phyloP scores from a whole-genome alignment of 1,140 invertebrate species.

The Heliconius congener region DNA sequence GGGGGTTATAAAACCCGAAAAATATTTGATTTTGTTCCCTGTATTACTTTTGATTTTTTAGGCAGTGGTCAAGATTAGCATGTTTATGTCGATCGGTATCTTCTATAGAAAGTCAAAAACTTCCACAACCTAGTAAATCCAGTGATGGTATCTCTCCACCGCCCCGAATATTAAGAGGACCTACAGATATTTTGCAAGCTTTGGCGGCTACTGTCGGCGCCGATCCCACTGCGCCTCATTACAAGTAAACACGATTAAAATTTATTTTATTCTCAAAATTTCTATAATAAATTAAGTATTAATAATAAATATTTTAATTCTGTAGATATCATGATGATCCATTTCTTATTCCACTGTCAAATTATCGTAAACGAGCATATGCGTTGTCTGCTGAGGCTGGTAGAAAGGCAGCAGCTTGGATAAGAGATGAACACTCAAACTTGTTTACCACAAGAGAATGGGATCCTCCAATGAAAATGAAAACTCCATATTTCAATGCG shows the following conservation, averaged over 20 bases:
- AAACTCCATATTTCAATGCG: slow-evolving; percentile 80
- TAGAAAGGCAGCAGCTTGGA: slow-evolving; percentile 92
- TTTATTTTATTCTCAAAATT: neutral
- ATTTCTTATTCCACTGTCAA: slow-evolving; percentile 91
- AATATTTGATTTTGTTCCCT: slow-evolving; percentile 12
- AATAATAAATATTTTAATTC: slow-evolving; percentile 10
- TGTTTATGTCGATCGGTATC: slow-evolving; percentile 62
- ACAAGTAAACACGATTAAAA: slow-evolving; percentile 80
- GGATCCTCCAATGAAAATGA: slow-evolving; percentile 83
- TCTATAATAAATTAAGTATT: neutral
- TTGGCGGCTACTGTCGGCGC: slow-evolving; percentile 87
- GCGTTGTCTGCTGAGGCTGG: slow-evolving; percentile 93
- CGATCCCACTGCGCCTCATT: slow-evolving; percentile 91
- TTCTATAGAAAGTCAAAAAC: slow-evolving; percentile 64
- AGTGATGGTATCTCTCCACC: slow-evolving; percentile 81
- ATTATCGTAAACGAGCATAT: slow-evolving; percentile 86
- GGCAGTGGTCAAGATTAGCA: slow-evolving; percentile 60
- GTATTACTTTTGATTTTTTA: slow-evolving; percentile 33
- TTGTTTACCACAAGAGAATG: slow-evolving; percentile 88
- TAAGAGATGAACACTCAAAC: slow-evolving; percentile 88
- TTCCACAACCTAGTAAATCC: slow-evolving; percentile 55
- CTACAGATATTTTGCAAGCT: slow-evolving; percentile 92
- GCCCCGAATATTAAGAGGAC: slow-evolving; percentile 86
- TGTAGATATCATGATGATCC: slow-evolving; percentile 93
- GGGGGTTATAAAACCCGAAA: neutral